Evolutionary conservation across 2,113 vertebrate species (phyloP), one percentile per base, ranked within the genome.

Genomic region (Microtus oregoni): DNA sequence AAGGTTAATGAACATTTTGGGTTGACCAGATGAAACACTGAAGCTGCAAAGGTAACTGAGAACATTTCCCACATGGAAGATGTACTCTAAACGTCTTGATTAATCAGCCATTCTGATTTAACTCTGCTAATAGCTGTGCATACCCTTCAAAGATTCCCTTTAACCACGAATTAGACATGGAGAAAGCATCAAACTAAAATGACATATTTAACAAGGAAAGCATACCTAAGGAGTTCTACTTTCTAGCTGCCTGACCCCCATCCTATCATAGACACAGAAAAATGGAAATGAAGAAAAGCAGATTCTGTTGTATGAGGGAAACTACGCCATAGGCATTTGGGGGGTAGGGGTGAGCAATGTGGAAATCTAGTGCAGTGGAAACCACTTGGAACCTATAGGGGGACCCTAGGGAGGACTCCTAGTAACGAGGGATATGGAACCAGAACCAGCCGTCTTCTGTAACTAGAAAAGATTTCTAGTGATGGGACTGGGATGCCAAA

Each of bases 151-250:
- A 83, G 38, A 32, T 89, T 10, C 3, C 32, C 58, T 92, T 78
- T 78, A 89, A 79, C 82, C 44, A 67, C 9, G 79, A 8, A 94
- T 22, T 17, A 65, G 63, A 26, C 55, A 86, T 85, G 47, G 41
- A 44, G 6, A 93, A 90, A 89, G 3, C 3, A n/a, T 72, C 47
- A 83, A 94, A 63, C 8, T 7, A 73, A 47, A 95, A 73, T 83
- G 24, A 77, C 55, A 30, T 47, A 94, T 61, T 92, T 89, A 85
- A 58, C 30, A 86, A 44, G n/a, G 55, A 81, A 94, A 93, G 15
- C 7, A 75, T 28, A 44, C 9, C 5, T 47, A 26, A 19, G 1
- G 35, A 65, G 32, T 44, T 55, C 44, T 13, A 96, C 75, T 11
- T 32, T 91, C 77, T 86, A 32, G 28, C 5, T 61, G 79, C 9